Base-by-base conservation (phyloP, 2,888 invertebrate species). In the Trichopoda pennipes region DNA sequence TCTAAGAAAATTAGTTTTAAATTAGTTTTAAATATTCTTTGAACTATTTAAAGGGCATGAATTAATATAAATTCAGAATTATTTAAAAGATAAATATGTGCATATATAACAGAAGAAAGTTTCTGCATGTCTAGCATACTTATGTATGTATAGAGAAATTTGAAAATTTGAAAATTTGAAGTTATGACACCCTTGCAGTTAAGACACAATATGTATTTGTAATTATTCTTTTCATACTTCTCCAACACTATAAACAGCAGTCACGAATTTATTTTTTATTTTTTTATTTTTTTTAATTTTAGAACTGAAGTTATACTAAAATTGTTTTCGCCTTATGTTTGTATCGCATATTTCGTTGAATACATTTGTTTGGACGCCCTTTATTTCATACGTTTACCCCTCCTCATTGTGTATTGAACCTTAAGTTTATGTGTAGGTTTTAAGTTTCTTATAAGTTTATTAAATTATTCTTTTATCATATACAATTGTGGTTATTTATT, bases 401-500 rank as follows among this genome's bases (percentile, higher is more conserved):
- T 64, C 35, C 8, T 64, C 63, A 28, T 64, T 74, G 35, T 21
- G 16, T 8, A 38, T 61, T 32, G 51, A 74, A 55, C 73, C 64
- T 35, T 55, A 12, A 47, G 44, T 49, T 16, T 63, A 4, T 74
- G 55, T 64, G 63, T 74, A 35, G 47, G 73, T 35, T 55, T 17
- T 64, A 8, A 12, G 3, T 56, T 55, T 55, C 9, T 47, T 17
- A 16, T 28, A 60, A 35, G 21, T 38, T 51, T 38, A n/a, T 60
- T 51, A 49, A 10, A 38, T 32, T 38, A 16, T 75, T 66, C 14
- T 44, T 16, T 44, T 51, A 32, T 60, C 44, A 68, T 16, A 14
- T 2, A 16, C 42, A 38, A 68, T 53, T 69, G 76, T 44, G 76
- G 76, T 76, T 76, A 44, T 60, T 63, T 64, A 47, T 74, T 23